Evolutionary conservation across 2,888 invertebrate genomes (phyloP), one percentile per base, ranked within the genome.

Genomic region (Clanis bilineata): DNA sequence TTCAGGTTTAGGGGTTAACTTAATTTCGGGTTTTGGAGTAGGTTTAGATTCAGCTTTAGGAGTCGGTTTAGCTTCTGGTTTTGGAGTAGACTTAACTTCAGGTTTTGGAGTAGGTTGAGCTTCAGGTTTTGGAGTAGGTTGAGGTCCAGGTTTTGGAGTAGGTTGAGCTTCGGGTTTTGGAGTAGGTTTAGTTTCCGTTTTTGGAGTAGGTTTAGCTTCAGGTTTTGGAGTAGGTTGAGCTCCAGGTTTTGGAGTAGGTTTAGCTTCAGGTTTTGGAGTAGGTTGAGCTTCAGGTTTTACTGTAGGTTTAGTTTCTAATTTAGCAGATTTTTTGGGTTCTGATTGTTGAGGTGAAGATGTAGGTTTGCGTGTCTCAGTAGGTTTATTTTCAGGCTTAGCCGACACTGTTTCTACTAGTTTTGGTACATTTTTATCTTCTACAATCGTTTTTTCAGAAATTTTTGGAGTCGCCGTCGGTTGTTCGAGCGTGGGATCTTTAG

Each of bases 381-480:
- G 45, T 45, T 45, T 25, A 45, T 18, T 18, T 5, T 15, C 6
- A 18, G 41, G 41, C 6, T 41, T 41, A 41, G n/a, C 0, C 12
- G 23, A 23, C 22, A 15, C 51, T 9, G 59, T 36, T 32, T 59
- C 59, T 9, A 59, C 51, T 2, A 60, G 56, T 47, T 60, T 57
- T n/a, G 44, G 47, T 32, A 23, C 39, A 54, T 63, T 66, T 58
- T 36, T 65, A 60, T 56, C 60, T 1, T 59, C 62, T 6, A 57
- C 59, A 41, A 58, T 65, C 25, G 64, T 60, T 58, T 64, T 69
- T 61, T 54, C 64, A 38, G 58, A 63, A 6, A 71, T 74, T 58
- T 73, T 71, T 10, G 60, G 62, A 56, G 60, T 62, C 4, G 64
- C 67, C 9, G 51, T 45, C 12, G 21, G 6, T 47, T 55, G 12